phyloP scores from a whole-genome alignment of 2,888 invertebrate genomes.

The Philereme transversata region DNA sequence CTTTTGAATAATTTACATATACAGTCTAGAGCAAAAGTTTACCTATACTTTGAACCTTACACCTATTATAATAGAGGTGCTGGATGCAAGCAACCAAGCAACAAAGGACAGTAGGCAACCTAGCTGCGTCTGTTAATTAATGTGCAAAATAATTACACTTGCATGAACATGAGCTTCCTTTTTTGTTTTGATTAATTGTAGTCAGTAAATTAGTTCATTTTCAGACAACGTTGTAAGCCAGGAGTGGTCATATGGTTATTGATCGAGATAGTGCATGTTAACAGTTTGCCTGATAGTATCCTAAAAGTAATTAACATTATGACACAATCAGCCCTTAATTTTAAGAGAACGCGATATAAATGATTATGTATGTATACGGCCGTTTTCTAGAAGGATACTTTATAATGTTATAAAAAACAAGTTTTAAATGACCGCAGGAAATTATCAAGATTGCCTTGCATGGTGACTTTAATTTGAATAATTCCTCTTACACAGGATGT shows the following conservation, averaged over 20 bases:
- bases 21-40: constrained; percentile 32
- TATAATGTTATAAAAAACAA: no score
- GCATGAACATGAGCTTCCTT: constrained; percentile 80
- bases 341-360: background rate
- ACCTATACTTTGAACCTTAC: constrained; percentile 24
- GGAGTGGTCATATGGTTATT: constrained; percentile 24
- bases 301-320: constrained; percentile 23
- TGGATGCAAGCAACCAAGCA: background rate
- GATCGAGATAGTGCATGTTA: constrained; percentile 22
- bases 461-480: no score
- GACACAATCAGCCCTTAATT: constrained; percentile 12
- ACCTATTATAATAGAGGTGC: constrained; percentile 16
- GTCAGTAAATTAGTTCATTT: constrained; percentile 70
- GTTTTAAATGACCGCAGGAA: no score
- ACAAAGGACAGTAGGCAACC: constrained; percentile 18
- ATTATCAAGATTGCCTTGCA: no score
- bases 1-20: constrained; percentile 69
- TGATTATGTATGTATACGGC: no score
- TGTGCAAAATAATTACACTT: constrained; percentile 82
- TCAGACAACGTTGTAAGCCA: constrained; percentile 50
- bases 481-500: no score
- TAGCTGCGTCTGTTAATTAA: constrained; percentile 68
- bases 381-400: no score
- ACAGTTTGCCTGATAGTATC: constrained; percentile 12
- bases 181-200: constrained; percentile 80